Conservation (phyloP, 2,888 invertebrate genomes). For the Periphyllus acericola region DNA sequence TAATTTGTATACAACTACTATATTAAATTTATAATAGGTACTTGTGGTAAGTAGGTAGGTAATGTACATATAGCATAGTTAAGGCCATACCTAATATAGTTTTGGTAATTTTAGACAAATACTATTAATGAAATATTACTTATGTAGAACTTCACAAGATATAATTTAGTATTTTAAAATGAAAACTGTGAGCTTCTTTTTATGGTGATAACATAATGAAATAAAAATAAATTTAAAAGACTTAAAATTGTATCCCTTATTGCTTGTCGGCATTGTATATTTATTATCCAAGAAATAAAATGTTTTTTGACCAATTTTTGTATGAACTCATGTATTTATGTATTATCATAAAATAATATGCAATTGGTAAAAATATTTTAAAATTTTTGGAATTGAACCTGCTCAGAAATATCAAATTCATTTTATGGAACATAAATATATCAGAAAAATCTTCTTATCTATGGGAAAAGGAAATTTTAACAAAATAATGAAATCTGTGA, state of each 20-base stretch:
- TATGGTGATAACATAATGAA: conserved; percentile 58
- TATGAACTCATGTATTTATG: background rate
- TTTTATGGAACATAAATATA: conserved; percentile 18
- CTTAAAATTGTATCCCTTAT: conserved; percentile 56
- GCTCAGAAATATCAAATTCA: conserved; percentile 32
- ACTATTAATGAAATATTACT: conserved; percentile 49
- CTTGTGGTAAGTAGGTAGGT: conserved; percentile 34
- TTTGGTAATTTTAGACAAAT: conserved; percentile 44
- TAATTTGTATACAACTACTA: conserved; percentile 50
- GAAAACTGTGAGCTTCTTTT: conserved; percentile 61
- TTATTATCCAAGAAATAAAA: conserved; percentile 22
- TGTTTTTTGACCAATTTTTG: conserved; percentile 53
- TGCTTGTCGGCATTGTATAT: conserved; percentile 35
- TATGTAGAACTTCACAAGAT: conserved; percentile 42
- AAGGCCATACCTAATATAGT: conserved; percentile 51
- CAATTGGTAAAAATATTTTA: conserved; percentile 6
- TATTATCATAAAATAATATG: conserved; percentile 2
- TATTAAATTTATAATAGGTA: conserved; percentile 33
- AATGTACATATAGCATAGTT: conserved; percentile 53
- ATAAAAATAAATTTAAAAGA: conserved; percentile 58
- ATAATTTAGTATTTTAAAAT: conserved; percentile 46
- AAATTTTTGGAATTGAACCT: conserved; percentile 11
- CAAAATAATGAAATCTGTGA: conserved; percentile 6
- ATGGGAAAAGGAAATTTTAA: background rate
- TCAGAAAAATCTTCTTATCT: background rate